Evolutionary conservation across 2,113 vertebrate species (phyloP), one percentile per base, ranked within the genome.

Genomic region (Heteronetta atricapilla): DNA sequence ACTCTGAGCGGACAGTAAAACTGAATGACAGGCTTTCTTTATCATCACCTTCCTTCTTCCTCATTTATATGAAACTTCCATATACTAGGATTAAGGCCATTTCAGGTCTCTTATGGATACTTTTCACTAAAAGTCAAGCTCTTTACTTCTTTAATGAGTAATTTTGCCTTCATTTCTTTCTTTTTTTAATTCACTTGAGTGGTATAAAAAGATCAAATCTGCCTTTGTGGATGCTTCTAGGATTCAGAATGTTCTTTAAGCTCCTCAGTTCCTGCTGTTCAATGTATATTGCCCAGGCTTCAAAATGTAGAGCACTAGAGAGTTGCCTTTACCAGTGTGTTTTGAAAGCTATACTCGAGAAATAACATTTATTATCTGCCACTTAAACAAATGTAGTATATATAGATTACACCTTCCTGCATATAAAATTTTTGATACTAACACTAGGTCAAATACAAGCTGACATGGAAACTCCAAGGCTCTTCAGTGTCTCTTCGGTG

Each of bases 291-390:
- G 28, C 44, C 62, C 10, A 29, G 50, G 26, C 34, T 82, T 84
- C 3, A 3, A 89, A 95, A 67, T 20, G 11, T 22, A 59, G 1
- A 16, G 17, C n/a, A n/a, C 8, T 67, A 34, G 10, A 73, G 1
- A 6, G 34, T 29, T 62, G 29, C 3, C 15, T 74, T 80, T 62
- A 50, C 4, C 31, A 28, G 2, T 0, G 0, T 11, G 21, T 33
- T 82, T 69, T 20, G 29, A 88, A 92, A 75, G 8, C 18, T 52
- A 4, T 33, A 36, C 8, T 56, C 6, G 69, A 77, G 38, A 69
- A 29, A 23, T 5, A 52, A 4, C 25, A 42, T 26, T 46, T 2
- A 23, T 69, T 66, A 77, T 67, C n/a, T 55, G 33, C 31, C 11
- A 21, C 10, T 81, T 77, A 50, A 81, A 58, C 9, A 88, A 77